Base-by-base conservation (phyloP, 1,140 invertebrate species). In the Metopolophium dirhodum region DNA sequence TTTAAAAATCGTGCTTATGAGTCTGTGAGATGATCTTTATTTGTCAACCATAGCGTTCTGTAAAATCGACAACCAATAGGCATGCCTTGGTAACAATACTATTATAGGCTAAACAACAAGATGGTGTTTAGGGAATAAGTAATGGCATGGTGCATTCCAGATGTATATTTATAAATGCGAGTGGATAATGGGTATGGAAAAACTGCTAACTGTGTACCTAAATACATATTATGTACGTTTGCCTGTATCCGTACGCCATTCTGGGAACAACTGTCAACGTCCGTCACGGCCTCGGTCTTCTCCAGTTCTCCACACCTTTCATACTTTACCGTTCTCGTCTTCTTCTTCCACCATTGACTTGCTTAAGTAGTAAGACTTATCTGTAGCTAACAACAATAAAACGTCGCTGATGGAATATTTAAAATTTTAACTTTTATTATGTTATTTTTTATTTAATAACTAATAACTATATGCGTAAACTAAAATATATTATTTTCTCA, bases 191-290 rank as follows among this genome's bases (percentile, higher is more conserved):
- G 20, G 9, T 89, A 51, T 35, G 26, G 23, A 49, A n/a, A 4
- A 49, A 87, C 30, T 87, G 86, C 47, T 87, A 87, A 87, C 18
- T n/a, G 22, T 54, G 47, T 88, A 37, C 77, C 77, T 85, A 41
- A 26, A 45, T 47, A 47, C 85, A 87, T 86, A 86, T 86, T 86
- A 86, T 86, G 41, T 87, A 47, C 4, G 85, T 35, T 87, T 51
- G 86, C 23, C 83, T 54, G 47, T 47, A 87, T 87, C n/a, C 47
- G 30, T 87, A 41, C 14, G 57, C 41, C 57, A 68, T 91, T 91
- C 90, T 30, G 22, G 47, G 57, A 91, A 91, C 57, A 91, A 91
- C 57, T 91, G 41, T 91, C 41, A 91, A 91, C 45, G 90, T 45
- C 90, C 61, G 90, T 77, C 49, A 89, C 87, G 87, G 87, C 87